Evolutionary conservation across 2,113 vertebrate species (phyloP).

Genomic region (Salvelinus namaycush): DNA sequence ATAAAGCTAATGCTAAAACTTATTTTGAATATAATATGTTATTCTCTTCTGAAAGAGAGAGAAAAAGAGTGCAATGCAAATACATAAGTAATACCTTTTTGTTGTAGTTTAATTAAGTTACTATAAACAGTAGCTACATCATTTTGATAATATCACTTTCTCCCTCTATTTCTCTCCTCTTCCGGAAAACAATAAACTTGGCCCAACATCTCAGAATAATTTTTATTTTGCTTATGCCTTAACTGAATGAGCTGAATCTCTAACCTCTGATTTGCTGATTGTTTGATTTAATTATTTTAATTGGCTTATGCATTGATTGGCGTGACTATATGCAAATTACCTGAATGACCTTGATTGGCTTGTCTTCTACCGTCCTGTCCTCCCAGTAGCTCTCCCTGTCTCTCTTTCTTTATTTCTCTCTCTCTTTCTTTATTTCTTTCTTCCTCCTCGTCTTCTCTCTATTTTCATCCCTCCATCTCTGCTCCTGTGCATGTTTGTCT

Average conservation of each 20-base stretch:
- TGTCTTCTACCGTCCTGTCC: conserved; percentile 13
- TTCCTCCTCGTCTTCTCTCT: neutral
- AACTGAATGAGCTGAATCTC: conserved; percentile 57
- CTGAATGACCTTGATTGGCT: conserved; percentile 67
- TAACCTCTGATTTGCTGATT: conserved; percentile 57
- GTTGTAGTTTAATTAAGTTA: too few species aligned
- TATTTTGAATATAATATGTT: conserved; percentile 55
- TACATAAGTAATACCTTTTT: too few species aligned
- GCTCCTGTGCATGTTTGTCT: conserved; percentile 72
- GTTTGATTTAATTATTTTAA: conserved; percentile 34
- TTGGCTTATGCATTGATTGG: conserved; percentile 57
- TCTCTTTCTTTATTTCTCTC: conserved; percentile 9
- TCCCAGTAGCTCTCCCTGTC: conserved; percentile 18
- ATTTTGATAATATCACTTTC: too few species aligned
- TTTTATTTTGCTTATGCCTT: conserved; percentile 60
- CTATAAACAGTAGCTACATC: too few species aligned
- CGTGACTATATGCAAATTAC: conserved; percentile 59
- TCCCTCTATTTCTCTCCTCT: conserved; percentile 22
- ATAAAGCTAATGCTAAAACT: conserved; percentile 40
- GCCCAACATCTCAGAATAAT: conserved; percentile 34
- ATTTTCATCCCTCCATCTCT: neutral
- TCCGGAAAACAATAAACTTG: conserved; percentile 56
- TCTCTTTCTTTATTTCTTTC: neutral
- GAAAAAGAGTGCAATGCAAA: neutral
- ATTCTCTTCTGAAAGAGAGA: conserved; percentile 51